phyloP scores from a whole-genome alignment of 2,113 vertebrate genomes.

The Microtus richardsoni region DNA sequence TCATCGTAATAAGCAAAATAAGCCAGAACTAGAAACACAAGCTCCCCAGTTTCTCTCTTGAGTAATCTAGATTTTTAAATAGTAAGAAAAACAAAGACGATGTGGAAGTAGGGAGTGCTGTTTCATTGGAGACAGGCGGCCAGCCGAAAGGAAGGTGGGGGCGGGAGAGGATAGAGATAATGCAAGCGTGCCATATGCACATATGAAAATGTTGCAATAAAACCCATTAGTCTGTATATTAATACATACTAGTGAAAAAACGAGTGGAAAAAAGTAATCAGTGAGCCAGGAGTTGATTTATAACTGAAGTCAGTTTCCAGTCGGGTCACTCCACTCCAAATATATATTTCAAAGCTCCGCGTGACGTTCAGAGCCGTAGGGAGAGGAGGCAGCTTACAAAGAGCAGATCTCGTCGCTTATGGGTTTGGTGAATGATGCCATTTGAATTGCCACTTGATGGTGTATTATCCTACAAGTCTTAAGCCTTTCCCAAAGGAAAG shows the following conservation, averaged over 20 bases:
- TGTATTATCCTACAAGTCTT: conserved; percentile 30
- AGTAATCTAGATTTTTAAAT: not conserved
- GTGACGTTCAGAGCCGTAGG: conserved; percentile 30
- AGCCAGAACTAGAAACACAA: not conserved
- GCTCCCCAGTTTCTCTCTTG: not conserved
- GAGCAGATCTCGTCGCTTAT: conserved; percentile 57
- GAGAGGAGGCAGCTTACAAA: conserved; percentile 70
- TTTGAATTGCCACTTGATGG: conserved; percentile 17
- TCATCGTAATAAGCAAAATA: not conserved
- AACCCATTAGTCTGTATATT: not conserved
- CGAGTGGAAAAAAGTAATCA: conserved; percentile 35
- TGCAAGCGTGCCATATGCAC: not conserved
- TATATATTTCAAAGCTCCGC: conserved; percentile 75
- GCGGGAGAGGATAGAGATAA: too few relatives aligned
- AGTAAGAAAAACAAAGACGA: not conserved
- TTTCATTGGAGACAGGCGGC: too few relatives aligned
- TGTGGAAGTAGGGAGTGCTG: too few relatives aligned
- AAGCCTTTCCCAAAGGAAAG: conserved; percentile 44
- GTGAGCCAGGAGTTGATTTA: conserved; percentile 43
- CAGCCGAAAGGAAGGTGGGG: not conserved
- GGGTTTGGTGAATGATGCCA: conserved; percentile 55
- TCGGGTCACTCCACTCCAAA: conserved; percentile 63
- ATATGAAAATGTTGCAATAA: not conserved
- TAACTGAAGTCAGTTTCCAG: conserved; percentile 59
- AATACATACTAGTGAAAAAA: not conserved